These are phyloP conservation scores for Dichetophora obliterata DNA, from an alignment of 2,888 invertebrate species.

Conservation along the genomic window DNA sequence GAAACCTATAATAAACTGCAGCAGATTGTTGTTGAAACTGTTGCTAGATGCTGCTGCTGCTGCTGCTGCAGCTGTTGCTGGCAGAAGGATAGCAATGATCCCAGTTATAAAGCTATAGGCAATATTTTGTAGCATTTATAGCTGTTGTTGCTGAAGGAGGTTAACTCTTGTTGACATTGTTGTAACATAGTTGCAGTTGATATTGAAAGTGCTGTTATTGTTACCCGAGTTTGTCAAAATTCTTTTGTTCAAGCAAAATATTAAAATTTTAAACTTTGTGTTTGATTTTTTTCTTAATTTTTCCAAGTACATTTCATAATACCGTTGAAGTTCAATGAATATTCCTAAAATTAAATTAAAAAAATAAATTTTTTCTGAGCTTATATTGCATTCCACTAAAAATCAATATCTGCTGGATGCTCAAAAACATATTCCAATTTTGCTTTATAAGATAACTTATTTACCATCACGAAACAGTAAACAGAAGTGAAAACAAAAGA, in stretches of 20 bases:
- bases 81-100: not conserved
- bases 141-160: not conserved
- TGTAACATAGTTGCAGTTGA: not conserved
- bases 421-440: no score
- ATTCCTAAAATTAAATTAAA: no score
- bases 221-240: not conserved
- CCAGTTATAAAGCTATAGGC: not conserved
- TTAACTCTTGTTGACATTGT: constrained; percentile 5
- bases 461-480: no score
- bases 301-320: not conserved
- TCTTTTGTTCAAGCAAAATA: no score
- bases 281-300: not conserved
- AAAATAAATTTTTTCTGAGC: no score
- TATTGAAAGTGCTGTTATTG: not conserved
- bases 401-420: no score
- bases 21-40: constrained; percentile 3
- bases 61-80: not conserved
- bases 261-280: not conserved
- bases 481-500: no score
- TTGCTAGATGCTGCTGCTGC: not conserved
- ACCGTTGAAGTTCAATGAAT: no score
- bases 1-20: constrained; percentile 21
- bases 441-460: no score
- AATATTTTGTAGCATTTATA: not conserved
- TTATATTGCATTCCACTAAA: no score